Base-by-base conservation (phyloP, 1,140 invertebrate species). In the Colletes latitarsis region DNA sequence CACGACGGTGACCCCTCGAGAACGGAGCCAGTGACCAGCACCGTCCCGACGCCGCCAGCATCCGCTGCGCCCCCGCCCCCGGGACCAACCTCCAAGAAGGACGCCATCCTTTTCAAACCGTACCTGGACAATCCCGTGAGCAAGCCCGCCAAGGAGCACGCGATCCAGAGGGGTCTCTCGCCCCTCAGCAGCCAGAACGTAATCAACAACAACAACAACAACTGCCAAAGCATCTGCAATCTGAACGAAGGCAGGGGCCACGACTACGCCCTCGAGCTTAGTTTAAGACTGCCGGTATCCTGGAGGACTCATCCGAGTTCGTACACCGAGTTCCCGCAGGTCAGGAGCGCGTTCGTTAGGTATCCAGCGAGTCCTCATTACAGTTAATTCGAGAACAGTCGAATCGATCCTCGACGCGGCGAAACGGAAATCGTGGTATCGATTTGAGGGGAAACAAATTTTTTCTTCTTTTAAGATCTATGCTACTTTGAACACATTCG, bases 51-150 rank as follows among this genome's bases (percentile, higher is more conserved):
- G 84, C 91, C 92, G 87, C 92, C 91, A 85, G 90, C 91, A 83
- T 92, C 74, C 15, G 17, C 68, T 21, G 63, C 77, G 39, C 83
- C 87, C 71, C 84, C 76, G n/a, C 68, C 66, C 19, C 71, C 77
- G 71, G 84, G 88, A 76, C 82, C 88, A n/a, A 78, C 88, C 17
- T 77, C 89, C 77, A 53, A 87, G 10, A 93, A 93, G 79, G 91
- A 92, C 81, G 92, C 88, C 90, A 89, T 94, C 88, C 74, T 96
- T 21, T 97, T 96, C 91, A 95, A 96, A 89, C 96, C 95, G 58
- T 96, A 96, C 88, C 90, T 96, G 57, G 93, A 95, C 87, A 95
- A 95, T 81, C 92, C 94, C 1, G 87, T 93, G 21, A 93, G 93
- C 78, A 93, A 90, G 49, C 90, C 92, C 43, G 75, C 43, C 8